Evolutionary conservation across 2,113 vertebrate genomes (phyloP), one percentile per base, ranked within the genome.

Genomic region (Corythornis vintsioides): DNA sequence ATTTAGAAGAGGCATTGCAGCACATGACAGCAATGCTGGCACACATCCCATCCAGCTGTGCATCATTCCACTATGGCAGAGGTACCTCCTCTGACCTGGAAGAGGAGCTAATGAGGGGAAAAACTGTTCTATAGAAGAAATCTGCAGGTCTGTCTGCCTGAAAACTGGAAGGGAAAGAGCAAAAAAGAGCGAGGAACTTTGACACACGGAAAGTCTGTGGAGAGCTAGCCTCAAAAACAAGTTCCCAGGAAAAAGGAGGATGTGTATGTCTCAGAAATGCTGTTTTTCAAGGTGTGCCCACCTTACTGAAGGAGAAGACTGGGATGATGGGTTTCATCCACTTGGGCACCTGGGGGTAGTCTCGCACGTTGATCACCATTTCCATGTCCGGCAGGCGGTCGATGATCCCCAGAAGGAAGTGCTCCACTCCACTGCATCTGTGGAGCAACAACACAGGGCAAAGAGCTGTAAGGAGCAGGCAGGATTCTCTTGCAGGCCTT

Each of bases 261-360:
- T 55, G 47, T 6, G 25, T n/a, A 24, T 0, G 1, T 21, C 38
- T 67, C 25, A 43, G 38, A 60, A 87, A 86, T 9, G 60, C 55
- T 48, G 47, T 17, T 71, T 65, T 38, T 20, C 42, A 55, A 90
- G 28, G 20, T 28, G 31, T 56, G 38, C 97, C 91, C 90, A 99
- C 99, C 98, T 99, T 99, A 97, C 99, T 99, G 96, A 99, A 99
- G 73, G 99, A 99, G 93, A 99, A 98, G 87, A 99, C 97, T 2
- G 99, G 99, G 60, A 98, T 97, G 20, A 95, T 80, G 3, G 99
- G 98, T 60, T 98, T 98, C 97, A 98, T 97, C 99, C 98, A 99
- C 42, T 92, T 97, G 65, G 99, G 98, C 60, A 99, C 98, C 94
- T 99, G 99, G 25, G 99, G 99, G 86, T 99, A 99, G 93, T 99